Evolutionary conservation across 2,888 invertebrate genomes (phyloP), one percentile per base, ranked within the genome.

Genomic region (Latrodectus hesperus): DNA sequence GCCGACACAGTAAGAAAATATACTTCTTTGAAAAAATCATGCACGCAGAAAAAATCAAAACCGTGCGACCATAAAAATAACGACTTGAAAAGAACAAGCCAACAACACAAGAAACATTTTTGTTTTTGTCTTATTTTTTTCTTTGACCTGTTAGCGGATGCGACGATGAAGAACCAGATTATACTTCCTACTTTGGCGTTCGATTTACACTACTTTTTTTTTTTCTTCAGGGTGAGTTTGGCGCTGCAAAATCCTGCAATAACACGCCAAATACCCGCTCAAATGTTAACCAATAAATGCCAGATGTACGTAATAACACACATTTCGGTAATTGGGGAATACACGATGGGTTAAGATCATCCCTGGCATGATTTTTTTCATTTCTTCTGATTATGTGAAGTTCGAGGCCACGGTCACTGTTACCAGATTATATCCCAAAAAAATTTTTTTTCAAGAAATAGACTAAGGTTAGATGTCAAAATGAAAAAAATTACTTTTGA

Each of bases 71-170:
- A 53, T 70, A 75, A 74, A 82, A 68, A 70, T 38, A 51, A 75
- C 22, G 14, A 51, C 68, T 11, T 17, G 26, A 14, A 51, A 52
- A 64, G 52, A 64, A 72, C 26, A 75, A 49, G 68, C 22, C 51
- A 78, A 84, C 26, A 51, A 79, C 49, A 53, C 9, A 78, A 72
- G 55, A 67, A 77, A 68, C 70, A 51, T 55, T 26, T 67, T 14
- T 73, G 38, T 52, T 74, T 70, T 17, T n/a, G 52, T 11, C 64
- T 68, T 75, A 49, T 71, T 80, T 80, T 75, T 67, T 85, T 79
- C 26, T 79, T 64, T 85, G 85, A 85, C 85, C 85, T 60, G 85
- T 73, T 85, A 85, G 80, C 85, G 85, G 80, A 85, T 85, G 85
- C 75, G 74, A 68, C 75, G 79, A 85, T 74, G 80, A 75, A 80